These are phyloP conservation scores for Rattus rattus DNA, from an alignment of 2,113 vertebrate species.

Conservation along the genomic window DNA sequence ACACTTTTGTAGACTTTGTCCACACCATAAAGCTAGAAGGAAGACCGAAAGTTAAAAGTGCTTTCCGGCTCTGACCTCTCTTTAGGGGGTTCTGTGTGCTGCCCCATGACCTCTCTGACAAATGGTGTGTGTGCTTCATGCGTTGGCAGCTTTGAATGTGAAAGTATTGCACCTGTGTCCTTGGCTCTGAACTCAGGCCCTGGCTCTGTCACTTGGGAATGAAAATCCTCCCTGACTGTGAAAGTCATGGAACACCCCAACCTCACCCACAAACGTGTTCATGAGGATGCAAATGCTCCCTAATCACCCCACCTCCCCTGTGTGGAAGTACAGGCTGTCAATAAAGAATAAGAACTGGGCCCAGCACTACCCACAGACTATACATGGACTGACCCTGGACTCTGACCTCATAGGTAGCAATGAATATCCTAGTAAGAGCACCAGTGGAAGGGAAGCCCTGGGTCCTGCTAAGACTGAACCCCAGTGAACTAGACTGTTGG, in stretches of 20 bases:
- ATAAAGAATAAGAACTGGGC: background rate
- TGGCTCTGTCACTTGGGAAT: background rate
- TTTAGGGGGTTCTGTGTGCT: background rate
- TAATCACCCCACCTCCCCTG: accelerated
- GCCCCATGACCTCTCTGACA: background rate
- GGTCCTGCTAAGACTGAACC: too few relatives aligned
- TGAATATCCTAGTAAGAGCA: too few relatives aligned
- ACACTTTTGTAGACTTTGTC: background rate
- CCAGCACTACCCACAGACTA: too few relatives aligned
- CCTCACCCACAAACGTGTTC: background rate
- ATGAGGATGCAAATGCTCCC: background rate
- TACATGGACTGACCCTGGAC: too few relatives aligned
- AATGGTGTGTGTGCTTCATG: background rate
- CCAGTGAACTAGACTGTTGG: too few relatives aligned
- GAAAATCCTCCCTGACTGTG: background rate
- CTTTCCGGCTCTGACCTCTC: background rate
- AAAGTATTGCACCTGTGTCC: background rate
- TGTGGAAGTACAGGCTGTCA: background rate
- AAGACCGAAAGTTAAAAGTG: background rate
- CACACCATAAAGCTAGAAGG: background rate
- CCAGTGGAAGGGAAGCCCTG: too few relatives aligned
- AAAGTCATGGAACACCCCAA: background rate
- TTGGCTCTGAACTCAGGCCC: background rate
- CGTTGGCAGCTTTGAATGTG: background rate
- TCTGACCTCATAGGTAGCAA: too few relatives aligned